phyloP scores from a whole-genome alignment of 2,888 invertebrate species.

The Perdita meconis region DNA sequence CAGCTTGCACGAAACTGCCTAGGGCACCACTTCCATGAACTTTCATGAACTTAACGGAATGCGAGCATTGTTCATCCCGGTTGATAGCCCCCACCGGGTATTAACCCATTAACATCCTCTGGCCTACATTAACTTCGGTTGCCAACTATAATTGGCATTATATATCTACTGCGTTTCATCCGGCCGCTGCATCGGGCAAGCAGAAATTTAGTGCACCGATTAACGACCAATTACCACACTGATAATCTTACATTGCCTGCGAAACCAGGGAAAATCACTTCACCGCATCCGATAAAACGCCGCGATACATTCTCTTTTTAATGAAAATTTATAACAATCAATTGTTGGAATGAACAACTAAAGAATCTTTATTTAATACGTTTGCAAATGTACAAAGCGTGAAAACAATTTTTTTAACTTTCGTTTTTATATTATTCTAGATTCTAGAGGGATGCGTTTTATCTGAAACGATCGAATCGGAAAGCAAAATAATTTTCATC shows the following conservation, averaged over 20 bases:
- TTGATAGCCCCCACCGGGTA: slow-evolving; percentile 51
- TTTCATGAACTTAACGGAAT: slow-evolving; percentile 52
- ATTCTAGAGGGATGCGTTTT: background rate
- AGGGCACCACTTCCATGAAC: slow-evolving; percentile 58
- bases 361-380: no score
- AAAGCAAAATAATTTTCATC: background rate
- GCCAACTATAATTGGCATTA: slow-evolving; percentile 62
- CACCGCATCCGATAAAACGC: background rate
- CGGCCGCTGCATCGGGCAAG: slow-evolving; percentile 56
- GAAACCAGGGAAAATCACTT: slow-evolving; percentile 13
- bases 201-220: slow-evolving; percentile 54
- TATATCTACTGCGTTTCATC: slow-evolving; percentile 60
- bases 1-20: slow-evolving; percentile 52
- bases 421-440: background rate
- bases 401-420: background rate
- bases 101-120: slow-evolving; percentile 62
- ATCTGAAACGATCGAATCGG: background rate
- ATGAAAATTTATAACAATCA: no score
- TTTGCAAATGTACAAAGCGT: background rate
- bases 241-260: slow-evolving; percentile 45
- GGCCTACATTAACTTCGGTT: slow-evolving; percentile 61
- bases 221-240: slow-evolving; percentile 55
- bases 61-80: slow-evolving; percentile 59
- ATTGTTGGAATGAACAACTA: background rate
- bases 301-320: no score